These are phyloP conservation scores for Amphiprion ocellaris DNA, from an alignment of 2,113 vertebrate species.

Conservation along the genomic window DNA sequence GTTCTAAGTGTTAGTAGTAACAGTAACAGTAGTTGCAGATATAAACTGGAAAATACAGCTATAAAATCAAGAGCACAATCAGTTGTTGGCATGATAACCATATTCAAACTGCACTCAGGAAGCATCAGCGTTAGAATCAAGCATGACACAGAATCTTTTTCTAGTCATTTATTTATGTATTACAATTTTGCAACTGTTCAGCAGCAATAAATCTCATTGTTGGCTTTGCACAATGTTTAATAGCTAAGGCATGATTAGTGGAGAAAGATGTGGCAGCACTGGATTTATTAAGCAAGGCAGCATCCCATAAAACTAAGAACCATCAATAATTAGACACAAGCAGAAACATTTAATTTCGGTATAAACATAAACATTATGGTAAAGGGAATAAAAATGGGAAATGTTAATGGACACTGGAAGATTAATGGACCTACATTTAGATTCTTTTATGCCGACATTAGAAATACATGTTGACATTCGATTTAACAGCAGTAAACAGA, in stretches of 20 bases:
- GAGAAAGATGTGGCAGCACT: slow-evolving; percentile 34
- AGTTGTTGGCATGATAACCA: neutral
- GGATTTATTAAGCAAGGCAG: neutral
- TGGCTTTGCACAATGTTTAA: slow-evolving; percentile 25
- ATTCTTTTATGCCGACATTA: neutral
- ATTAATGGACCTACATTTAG: neutral
- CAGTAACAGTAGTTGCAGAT: no score
- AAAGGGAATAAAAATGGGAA: neutral
- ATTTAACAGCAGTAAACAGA: slow-evolving; percentile 36
- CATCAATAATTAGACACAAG: slow-evolving; percentile 4
- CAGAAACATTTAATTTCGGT: neutral
- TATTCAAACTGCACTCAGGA: no score
- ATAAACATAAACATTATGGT: neutral
- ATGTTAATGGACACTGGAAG: neutral
- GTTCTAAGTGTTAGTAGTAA: no score
- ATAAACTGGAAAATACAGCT: no score
- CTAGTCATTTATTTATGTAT: neutral
- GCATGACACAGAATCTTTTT: neutral
- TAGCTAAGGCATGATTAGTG: slow-evolving; percentile 54
- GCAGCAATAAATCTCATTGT: slow-evolving; percentile 9
- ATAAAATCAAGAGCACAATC: no score
- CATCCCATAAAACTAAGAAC: neutral
- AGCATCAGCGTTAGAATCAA: neutral
- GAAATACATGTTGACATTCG: slow-evolving; percentile 15
- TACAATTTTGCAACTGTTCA: neutral